These are phyloP conservation scores for Heliconius melpomene DNA, from an alignment of 1,140 invertebrate genomes.

Conservation along the genomic window DNA sequence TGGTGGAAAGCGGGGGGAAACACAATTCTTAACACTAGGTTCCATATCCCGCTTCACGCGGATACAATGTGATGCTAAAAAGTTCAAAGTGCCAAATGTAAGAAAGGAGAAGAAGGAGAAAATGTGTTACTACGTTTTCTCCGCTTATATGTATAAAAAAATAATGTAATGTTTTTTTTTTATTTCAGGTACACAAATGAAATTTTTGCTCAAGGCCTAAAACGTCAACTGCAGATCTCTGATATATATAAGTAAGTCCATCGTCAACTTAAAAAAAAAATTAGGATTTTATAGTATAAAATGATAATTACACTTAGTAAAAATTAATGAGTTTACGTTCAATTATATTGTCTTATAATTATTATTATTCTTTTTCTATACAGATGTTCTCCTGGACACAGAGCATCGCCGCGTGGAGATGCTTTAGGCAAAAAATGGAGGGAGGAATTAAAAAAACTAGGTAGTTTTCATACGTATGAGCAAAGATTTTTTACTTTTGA, in stretches of 20 bases:
- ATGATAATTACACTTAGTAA: no score
- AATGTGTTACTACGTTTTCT: no score
- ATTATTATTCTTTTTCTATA: background rate
- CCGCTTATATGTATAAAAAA: no score
- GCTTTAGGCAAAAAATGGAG: background rate
- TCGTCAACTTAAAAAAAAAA: no score
- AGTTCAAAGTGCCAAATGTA: no score
- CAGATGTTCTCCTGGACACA: conserved; percentile 62
- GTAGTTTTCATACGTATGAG: conserved; percentile 24
- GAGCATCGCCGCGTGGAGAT: conserved; percentile 17
- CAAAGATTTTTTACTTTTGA: no score
- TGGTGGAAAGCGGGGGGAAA: background rate
- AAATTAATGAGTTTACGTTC: background rate
- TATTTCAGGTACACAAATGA: conserved; percentile 58
- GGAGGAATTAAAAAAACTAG: background rate
- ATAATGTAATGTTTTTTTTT: no score
- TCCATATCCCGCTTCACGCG: no score
- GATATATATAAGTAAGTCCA: conserved; percentile 61
- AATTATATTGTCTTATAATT: background rate
- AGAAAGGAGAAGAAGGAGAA: no score
- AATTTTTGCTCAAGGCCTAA: conserved; percentile 59
- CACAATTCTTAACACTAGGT: background rate
- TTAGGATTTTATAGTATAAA: no score
- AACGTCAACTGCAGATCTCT: conserved; percentile 69
- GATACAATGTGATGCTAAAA: no score